Percentiles rank a stretch among this genome's conserved stretches.
Conservation (phyloP, 2,888 invertebrate genomes). For the Clepsis dumicolana region DNA sequence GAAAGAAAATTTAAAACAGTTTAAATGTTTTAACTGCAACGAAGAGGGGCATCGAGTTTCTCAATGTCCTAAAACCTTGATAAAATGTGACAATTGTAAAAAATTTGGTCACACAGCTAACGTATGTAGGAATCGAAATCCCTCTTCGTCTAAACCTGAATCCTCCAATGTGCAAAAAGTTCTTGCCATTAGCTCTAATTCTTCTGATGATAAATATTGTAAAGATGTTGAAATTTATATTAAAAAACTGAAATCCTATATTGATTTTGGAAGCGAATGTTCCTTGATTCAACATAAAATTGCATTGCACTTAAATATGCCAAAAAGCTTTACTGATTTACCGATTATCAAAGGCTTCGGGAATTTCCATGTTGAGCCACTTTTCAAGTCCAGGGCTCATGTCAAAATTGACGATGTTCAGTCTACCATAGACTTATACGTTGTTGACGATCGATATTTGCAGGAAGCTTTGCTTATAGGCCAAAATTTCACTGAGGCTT, state of each 20-base stretch:
- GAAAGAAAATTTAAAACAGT: not conserved
- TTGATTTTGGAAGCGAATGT: conserved; percentile 16
- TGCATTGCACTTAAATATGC: not conserved
- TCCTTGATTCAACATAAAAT: conserved; percentile 6
- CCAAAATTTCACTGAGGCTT: conserved; percentile 8
- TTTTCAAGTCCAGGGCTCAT: not conserved
- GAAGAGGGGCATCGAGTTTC: conserved; percentile 20
- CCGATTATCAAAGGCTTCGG: conserved; percentile 12
- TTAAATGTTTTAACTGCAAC: conserved; percentile 10
- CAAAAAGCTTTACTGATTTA: conserved; percentile 1
- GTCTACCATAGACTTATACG: conserved; percentile 7
- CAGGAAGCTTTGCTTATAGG: conserved; percentile 10
- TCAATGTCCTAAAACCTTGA: not conserved
- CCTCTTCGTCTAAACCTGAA: conserved; percentile 5
- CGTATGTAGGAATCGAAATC: conserved; percentile 10
- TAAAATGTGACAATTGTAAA: conserved; percentile 10
- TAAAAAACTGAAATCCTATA: conserved; percentile 19
- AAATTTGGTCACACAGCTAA: conserved; percentile 3
- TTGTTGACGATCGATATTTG: not conserved
- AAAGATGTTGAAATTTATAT: conserved; percentile 7
- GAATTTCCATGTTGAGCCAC: conserved; percentile 1
- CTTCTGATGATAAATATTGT: conserved; percentile 8
- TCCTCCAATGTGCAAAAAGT: conserved; percentile 1
- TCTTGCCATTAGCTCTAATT: conserved; percentile 1
- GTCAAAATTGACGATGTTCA: conserved; percentile 13